phyloP scores from a whole-genome alignment of 2,797 vertebrate genomes.

The Brachymystax lenok region DNA sequence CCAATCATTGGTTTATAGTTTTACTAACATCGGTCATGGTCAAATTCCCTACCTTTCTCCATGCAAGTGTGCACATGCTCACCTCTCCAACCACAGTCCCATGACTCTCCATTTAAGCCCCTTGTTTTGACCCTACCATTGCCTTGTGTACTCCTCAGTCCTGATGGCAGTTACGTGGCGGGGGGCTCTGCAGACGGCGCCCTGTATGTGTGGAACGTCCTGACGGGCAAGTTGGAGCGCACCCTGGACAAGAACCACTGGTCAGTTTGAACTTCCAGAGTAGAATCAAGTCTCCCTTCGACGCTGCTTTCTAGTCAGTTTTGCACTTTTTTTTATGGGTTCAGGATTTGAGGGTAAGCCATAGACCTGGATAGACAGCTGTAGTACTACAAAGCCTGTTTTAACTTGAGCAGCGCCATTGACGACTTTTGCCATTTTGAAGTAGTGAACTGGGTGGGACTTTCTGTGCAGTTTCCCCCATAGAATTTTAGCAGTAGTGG shows the following conservation, averaged over 20 bases:
- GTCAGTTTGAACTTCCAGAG: constrained; percentile 67
- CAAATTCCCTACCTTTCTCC: not conserved
- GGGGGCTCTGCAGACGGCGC: constrained; percentile 91
- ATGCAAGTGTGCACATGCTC: not conserved
- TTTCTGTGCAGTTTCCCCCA: no score
- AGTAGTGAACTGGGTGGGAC: no score
- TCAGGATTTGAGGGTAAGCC: no score
- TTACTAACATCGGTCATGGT: not conserved
- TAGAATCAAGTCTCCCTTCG: not conserved
- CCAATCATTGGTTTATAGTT: not conserved
- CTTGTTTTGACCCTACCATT: not conserved
- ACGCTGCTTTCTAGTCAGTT: no score
- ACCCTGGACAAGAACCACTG: constrained; percentile 88
- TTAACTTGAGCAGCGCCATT: no score
- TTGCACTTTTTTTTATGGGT: no score
- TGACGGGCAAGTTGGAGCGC: constrained; percentile 89
- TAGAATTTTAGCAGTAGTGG: no score
- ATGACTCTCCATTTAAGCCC: not conserved
- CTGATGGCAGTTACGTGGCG: constrained; percentile 87
- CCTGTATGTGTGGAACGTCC: constrained; percentile 90
- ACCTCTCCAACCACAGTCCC: no score
- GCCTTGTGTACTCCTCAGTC: constrained; percentile 67
- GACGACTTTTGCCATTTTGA: no score
- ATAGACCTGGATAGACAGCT: no score
- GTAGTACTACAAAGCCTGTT: no score